phyloP scores from a whole-genome alignment of 1,140 invertebrate species.

The Saccostrea cuccullata region DNA sequence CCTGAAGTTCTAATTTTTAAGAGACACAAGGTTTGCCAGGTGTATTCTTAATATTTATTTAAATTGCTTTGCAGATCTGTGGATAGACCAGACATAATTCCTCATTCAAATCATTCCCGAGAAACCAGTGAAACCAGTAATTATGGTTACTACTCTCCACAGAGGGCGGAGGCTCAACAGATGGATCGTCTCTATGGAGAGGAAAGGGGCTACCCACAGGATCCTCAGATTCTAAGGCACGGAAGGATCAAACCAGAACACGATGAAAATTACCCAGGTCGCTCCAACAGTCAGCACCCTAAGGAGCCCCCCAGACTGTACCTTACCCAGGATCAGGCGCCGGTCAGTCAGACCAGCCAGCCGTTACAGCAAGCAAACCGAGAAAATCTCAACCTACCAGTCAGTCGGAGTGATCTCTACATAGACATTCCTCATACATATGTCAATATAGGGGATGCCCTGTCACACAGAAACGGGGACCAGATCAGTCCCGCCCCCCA shows the following conservation, averaged over 20 bases:
- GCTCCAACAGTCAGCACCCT: slow-evolving; percentile 44
- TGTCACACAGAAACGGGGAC: slow-evolving; percentile 42
- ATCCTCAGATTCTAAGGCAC: not conserved
- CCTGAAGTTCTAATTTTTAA: too few relatives aligned
- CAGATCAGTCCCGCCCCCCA: slow-evolving; percentile 51
- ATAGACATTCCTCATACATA: slow-evolving; percentile 61
- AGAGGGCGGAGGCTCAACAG: slow-evolving; percentile 33
- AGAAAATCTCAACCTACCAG: slow-evolving; percentile 7
- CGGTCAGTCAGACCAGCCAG: not conserved
- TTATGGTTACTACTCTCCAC: slow-evolving; percentile 45
- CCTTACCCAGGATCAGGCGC: not conserved
- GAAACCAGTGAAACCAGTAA: slow-evolving; percentile 43
- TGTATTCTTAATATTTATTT: not conserved
- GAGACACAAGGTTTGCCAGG: too few relatives aligned
- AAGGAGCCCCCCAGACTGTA: slow-evolving; percentile 29
- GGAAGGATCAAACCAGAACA: slow-evolving; percentile 33
- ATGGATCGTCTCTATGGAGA: slow-evolving; percentile 8
- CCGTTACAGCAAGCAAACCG: not conserved
- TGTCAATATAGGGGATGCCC: slow-evolving; percentile 61
- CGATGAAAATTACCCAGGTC: slow-evolving; percentile 50
- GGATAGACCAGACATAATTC: slow-evolving; percentile 37
- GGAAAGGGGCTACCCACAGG: not conserved
- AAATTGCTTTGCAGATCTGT: not conserved
- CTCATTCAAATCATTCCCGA: slow-evolving; percentile 38
- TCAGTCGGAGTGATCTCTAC: slow-evolving; percentile 30